Conservation (phyloP, 2,797 vertebrate species). For the Chromis chromis region DNA sequence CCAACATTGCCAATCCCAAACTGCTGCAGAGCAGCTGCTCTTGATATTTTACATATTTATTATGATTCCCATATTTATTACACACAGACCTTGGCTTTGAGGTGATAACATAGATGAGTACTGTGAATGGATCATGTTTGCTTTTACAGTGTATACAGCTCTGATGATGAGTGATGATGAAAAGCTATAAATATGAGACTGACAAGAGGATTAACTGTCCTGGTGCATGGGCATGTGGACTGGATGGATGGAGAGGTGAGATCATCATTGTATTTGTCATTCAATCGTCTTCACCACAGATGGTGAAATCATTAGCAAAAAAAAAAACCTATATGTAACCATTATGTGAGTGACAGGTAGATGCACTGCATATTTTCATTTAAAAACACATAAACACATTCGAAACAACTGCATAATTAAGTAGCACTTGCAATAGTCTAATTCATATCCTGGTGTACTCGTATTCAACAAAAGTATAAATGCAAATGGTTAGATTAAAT, state of each 20-base stretch:
- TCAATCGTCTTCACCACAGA: conserved; percentile 67
- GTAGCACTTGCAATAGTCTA: background rate
- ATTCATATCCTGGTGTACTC: background rate
- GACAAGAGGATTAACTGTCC: conserved; percentile 62
- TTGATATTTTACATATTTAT: conserved; percentile 52
- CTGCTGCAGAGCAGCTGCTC: conserved; percentile 56
- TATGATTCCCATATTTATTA: conserved; percentile 51
- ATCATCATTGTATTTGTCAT: conserved; percentile 60
- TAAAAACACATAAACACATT: background rate
- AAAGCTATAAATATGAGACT: conserved; percentile 63
- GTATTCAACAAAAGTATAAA: background rate
- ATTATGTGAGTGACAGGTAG: conserved; percentile 20
- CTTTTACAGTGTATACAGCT: conserved; percentile 53
- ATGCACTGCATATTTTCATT: conserved; percentile 6
- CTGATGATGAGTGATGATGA: conserved; percentile 59
- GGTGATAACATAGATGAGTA: conserved; percentile 36
- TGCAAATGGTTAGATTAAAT: background rate
- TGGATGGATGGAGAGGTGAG: conserved; percentile 56
- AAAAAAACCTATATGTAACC: conserved; percentile 16
- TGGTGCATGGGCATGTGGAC: conserved; percentile 44
- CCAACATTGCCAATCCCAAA: conserved; percentile 9
- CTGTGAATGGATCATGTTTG: conserved; percentile 48
- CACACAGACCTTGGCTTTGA: conserved; percentile 16
- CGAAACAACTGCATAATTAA: background rate
- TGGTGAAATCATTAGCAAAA: conserved; percentile 66